phyloP scores from a whole-genome alignment of 2,888 invertebrate genomes.

The Dysmachus trigonus region DNA sequence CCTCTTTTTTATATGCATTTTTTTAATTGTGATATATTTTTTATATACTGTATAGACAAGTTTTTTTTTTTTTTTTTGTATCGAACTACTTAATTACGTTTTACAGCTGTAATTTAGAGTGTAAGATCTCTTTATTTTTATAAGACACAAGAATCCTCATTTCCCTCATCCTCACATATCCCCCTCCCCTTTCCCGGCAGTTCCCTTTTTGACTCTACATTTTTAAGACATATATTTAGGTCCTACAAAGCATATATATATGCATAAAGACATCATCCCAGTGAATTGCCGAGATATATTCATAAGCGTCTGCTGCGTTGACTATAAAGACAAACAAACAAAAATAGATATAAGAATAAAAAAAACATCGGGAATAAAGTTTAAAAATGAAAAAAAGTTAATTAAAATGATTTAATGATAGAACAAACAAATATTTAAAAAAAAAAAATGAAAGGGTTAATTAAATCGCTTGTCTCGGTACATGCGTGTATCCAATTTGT shows the following conservation, averaged over 20 bases:
- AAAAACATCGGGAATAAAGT: neutral
- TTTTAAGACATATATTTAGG: too few relatives aligned
- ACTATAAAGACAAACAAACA: neutral
- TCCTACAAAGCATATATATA: neutral
- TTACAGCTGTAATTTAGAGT: neutral
- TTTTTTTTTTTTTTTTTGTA: neutral
- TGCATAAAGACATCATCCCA: neutral
- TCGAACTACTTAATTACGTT: neutral
- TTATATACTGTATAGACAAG: slow-evolving; percentile 5
- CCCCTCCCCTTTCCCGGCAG: too few relatives aligned
- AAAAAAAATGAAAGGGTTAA: neutral
- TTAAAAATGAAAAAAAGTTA: neutral
- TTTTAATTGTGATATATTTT: slow-evolving; percentile 42
- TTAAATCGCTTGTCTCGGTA: neutral
- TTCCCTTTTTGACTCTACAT: too few relatives aligned
- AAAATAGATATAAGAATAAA: neutral
- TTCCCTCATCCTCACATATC: too few relatives aligned
- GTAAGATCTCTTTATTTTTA: neutral
- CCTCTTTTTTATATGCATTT: neutral
- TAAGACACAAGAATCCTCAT: neutral
- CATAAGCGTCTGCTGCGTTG: neutral
- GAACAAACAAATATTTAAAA: too few relatives aligned
- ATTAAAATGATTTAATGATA: too few relatives aligned
- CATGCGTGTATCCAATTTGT: neutral
- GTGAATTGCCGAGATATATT: neutral